Percentiles rank a stretch among this genome's conserved stretches.
These are phyloP conservation scores for Neotoxoptera formosana DNA, from an alignment of 1,140 invertebrate species.

Conservation along the genomic window DNA sequence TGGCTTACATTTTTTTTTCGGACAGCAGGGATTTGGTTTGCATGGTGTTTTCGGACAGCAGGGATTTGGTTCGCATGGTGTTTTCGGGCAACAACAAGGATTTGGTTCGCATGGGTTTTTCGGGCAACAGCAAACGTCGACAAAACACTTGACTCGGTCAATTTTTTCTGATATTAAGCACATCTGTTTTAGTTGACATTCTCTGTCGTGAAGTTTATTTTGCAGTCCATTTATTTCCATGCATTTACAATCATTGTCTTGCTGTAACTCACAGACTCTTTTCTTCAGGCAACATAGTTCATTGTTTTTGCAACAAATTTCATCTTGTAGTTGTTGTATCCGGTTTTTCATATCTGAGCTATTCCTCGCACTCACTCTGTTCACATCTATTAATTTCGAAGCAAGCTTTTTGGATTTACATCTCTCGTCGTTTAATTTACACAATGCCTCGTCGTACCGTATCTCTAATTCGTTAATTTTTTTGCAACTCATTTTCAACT, in stretches of 20 bases:
- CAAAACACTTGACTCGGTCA: background rate
- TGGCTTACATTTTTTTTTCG: no score
- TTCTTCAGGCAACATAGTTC: background rate
- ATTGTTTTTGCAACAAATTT: background rate
- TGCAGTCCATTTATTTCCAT: background rate
- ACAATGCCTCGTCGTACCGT: background rate
- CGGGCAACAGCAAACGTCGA: background rate
- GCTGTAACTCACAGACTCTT: background rate
- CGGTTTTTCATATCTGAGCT: background rate
- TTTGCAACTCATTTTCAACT: background rate
- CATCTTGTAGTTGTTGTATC: background rate
- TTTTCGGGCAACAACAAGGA: background rate
- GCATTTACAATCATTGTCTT: background rate
- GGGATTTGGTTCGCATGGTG: no score
- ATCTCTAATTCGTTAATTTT: background rate
- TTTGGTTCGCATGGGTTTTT: background rate
- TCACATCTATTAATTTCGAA: background rate
- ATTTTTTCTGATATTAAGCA: background rate
- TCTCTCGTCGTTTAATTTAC: background rate
- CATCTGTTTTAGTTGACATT: constrained; percentile 23
- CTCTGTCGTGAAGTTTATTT: background rate
- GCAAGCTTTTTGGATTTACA: background rate
- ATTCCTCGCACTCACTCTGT: background rate
- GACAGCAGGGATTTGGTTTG: no score
- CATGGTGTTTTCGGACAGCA: no score